These are phyloP conservation scores for Hemitrygon akajei DNA, from an alignment of 2,797 vertebrate species.

Conservation along the genomic window DNA sequence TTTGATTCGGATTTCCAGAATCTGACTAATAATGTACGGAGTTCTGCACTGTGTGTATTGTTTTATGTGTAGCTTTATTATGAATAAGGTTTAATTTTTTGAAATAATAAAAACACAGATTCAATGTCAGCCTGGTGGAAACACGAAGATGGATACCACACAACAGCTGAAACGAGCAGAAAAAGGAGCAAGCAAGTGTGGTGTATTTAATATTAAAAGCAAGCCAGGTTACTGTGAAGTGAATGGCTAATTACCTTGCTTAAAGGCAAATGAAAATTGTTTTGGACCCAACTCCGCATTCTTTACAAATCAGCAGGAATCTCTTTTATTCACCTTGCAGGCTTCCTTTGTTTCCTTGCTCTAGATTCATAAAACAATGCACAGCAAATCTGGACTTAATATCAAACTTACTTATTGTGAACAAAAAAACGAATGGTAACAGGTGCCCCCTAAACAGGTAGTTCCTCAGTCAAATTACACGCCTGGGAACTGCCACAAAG, in stretches of 20 bases:
- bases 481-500: background rate
- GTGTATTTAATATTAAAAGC: background rate
- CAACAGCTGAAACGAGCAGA: background rate
- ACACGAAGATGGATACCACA: background rate
- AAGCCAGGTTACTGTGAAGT: background rate
- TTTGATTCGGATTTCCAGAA: no score
- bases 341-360: background rate
- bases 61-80: no score
- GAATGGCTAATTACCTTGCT: background rate
- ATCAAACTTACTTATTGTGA: background rate
- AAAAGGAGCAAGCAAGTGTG: no score
- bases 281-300: no score
- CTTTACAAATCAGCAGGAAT: background rate
- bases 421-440: background rate
- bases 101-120: no score
- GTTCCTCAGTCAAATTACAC: background rate
- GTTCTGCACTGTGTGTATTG: no score
- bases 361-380: background rate
- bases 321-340: background rate
- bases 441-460: background rate
- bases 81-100: no score
- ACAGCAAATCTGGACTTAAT: background rate
- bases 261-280: background rate
- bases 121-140: background rate
- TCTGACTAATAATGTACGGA: no score